Conservation (phyloP, 2,113 vertebrate species). For the Trichomycterus rosablanca region DNA sequence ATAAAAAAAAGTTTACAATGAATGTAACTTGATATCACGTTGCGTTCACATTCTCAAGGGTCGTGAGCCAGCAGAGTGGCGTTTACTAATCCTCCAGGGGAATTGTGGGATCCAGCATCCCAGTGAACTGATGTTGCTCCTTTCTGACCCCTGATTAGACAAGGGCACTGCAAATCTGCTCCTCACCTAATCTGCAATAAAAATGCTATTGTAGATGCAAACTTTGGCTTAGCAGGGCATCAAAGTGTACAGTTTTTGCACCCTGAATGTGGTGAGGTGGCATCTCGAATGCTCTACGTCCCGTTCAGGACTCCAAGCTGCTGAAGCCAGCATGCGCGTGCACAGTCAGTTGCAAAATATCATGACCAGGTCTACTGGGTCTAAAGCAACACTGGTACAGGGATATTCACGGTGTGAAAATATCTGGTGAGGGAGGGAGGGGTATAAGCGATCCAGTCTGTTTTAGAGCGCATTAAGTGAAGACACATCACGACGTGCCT, state of each 20-base stretch:
- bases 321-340: conserved; percentile 22
- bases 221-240: conserved; percentile 12
- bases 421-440: no score
- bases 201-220: not conserved
- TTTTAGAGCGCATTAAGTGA: conserved; percentile 8
- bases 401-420: no score
- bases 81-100: conserved; percentile 1
- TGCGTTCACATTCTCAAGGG: conserved; percentile 60
- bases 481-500: conserved; percentile 87
- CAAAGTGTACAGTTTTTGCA: no score
- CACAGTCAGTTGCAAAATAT: not conserved
- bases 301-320: not conserved
- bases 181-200: not conserved
- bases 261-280: not conserved
- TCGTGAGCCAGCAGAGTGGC: not conserved
- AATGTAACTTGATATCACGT: conserved; percentile 32
- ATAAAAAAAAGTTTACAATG: conserved; percentile 32
- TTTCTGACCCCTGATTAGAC: not conserved
- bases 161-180: not conserved
- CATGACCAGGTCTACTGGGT: not conserved
- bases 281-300: not conserved
- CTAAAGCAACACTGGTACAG: conserved; percentile 48
- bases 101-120: conserved; percentile 14
- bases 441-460: conserved; percentile 33
- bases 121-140: not conserved